Percentiles rank a stretch among this genome's conserved stretches.
Conservation (phyloP, 1,140 invertebrate species). For the Chionoecetes opilio region DNA sequence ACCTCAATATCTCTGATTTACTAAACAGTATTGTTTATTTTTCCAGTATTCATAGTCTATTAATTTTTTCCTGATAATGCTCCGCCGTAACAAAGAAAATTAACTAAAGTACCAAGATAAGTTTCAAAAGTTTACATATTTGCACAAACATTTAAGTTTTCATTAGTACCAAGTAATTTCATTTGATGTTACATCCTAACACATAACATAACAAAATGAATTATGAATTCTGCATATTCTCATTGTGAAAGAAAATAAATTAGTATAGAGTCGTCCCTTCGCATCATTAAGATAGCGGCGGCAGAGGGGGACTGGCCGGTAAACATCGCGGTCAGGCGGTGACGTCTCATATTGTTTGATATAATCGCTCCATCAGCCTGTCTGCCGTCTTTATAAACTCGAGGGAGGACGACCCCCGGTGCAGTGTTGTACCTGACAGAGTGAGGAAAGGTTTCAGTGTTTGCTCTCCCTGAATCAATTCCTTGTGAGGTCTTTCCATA, state of each 20-base stretch:
- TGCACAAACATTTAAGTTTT: too few relatives aligned
- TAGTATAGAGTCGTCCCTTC: neutral
- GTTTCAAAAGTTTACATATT: too few relatives aligned
- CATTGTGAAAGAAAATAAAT: neutral
- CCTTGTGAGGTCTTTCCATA: neutral
- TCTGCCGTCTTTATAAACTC: slow-evolving; percentile 18
- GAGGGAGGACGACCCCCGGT: neutral
- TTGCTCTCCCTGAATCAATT: neutral
- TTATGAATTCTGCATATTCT: too few relatives aligned
- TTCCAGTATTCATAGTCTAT: too few relatives aligned
- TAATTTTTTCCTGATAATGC: too few relatives aligned
- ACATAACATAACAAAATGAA: neutral
- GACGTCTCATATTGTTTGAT: slow-evolving; percentile 45
- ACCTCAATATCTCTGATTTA: too few relatives aligned
- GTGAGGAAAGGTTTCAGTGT: neutral
- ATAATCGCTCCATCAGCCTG: neutral
- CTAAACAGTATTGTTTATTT: too few relatives aligned
- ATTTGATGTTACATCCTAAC: too few relatives aligned
- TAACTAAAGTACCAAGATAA: too few relatives aligned
- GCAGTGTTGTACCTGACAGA: neutral
- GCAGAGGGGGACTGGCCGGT: neutral
- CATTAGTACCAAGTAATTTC: too few relatives aligned
- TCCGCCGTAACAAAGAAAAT: too few relatives aligned
- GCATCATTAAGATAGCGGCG: neutral
- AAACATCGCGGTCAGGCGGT: slow-evolving; percentile 44